Percentiles rank a stretch among this genome's conserved stretches.
Evolutionary conservation across 2,797 vertebrate species (phyloP).

Genomic region (Pristis pectinata): DNA sequence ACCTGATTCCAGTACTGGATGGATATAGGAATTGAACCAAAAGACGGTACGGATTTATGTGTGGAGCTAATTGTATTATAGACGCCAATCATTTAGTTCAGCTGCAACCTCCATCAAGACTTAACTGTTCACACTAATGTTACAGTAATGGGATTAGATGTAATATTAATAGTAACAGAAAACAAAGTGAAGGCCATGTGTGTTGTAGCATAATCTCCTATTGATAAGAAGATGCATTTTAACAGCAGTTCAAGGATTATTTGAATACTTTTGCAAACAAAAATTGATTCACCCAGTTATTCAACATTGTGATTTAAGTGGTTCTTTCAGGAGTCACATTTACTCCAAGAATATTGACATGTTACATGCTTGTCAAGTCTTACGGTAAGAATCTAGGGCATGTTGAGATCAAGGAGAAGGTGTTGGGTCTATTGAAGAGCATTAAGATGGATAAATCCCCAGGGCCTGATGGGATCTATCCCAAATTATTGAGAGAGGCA

Average conservation of each 20-base stretch:
- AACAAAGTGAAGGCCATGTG: neutral
- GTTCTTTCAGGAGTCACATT: neutral
- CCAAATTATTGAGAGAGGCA: no score
- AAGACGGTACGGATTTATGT: neutral
- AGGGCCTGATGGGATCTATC: no score
- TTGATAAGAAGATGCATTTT: neutral
- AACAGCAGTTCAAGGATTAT: neutral
- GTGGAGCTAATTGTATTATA: neutral
- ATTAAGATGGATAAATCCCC: no score
- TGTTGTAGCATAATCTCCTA: neutral
- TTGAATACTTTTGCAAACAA: neutral
- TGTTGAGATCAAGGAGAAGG: no score
- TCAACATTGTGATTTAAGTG: neutral
- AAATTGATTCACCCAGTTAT: neutral
- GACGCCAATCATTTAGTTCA: neutral
- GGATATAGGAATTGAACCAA: neutral
- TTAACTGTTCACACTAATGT: neutral
- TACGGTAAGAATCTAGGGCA: no score
- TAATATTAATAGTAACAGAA: neutral
- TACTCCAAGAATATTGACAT: neutral
- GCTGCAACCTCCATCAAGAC: neutral
- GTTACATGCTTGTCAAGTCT: neutral
- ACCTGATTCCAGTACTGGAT: neutral
- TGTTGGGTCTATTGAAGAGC: no score
- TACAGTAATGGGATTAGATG: neutral